phyloP scores from a whole-genome alignment of 2,888 invertebrate species.

The Plebejus anna region DNA sequence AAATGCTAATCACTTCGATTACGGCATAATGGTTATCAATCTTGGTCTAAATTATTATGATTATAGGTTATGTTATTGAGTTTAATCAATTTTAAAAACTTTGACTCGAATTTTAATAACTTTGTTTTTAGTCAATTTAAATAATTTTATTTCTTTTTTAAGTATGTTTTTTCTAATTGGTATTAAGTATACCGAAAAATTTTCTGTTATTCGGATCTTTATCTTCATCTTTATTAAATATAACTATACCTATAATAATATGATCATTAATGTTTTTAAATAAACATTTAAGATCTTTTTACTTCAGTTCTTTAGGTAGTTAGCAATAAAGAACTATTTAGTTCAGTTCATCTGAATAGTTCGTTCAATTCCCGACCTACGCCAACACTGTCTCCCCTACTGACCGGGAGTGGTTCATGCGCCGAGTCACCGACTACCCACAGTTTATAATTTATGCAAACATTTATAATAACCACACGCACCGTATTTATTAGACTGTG shows the following conservation, averaged over 20 bases:
- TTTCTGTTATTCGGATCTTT: too few species aligned
- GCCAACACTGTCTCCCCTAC: conserved; percentile 54
- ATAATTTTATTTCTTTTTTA: too few species aligned
- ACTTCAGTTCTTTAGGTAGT: neutral
- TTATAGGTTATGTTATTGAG: conserved; percentile 3
- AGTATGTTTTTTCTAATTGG: too few species aligned
- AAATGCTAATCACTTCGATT: conserved; percentile 31
- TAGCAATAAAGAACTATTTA: neutral
- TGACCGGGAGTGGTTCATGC: conserved; percentile 52
- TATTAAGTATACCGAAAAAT: too few species aligned
- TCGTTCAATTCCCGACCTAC: conserved; percentile 52
- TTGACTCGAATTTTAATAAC: neutral
- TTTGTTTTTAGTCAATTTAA: neutral
- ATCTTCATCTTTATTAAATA: neutral
- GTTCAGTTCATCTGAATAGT: neutral
- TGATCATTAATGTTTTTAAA: too few species aligned
- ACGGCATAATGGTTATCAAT: conserved; percentile 19
- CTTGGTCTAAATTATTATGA: neutral
- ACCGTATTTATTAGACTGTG: conserved; percentile 34
- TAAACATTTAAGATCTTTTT: too few species aligned
- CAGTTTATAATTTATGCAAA: conserved; percentile 41
- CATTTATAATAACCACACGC: conserved; percentile 38
- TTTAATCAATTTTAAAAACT: conserved; percentile 2
- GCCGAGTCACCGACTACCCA: conserved; percentile 29
- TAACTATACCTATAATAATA: neutral